A percentile compares a stretch with the other conserved stretches of the same genome.
phyloP scores from a whole-genome alignment of 2,113 vertebrate species.

The Myotis lucifugus region DNA sequence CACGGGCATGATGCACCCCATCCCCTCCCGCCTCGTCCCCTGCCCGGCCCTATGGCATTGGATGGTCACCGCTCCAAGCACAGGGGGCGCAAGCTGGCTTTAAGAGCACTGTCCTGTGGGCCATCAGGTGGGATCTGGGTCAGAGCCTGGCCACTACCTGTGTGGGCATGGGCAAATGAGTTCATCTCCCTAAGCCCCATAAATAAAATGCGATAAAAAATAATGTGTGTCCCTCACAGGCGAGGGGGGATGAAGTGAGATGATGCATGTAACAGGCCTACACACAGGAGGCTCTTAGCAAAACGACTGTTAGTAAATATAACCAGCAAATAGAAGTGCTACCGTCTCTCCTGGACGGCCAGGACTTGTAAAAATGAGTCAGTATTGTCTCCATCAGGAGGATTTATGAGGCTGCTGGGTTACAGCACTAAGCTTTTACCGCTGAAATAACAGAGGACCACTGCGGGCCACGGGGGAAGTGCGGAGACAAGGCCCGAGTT shows the following conservation, averaged over 20 bases:
- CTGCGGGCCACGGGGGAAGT: not conserved
- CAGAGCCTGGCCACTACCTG: not conserved
- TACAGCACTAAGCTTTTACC: not conserved
- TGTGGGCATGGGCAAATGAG: not conserved
- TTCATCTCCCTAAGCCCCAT: not conserved
- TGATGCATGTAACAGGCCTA: not conserved
- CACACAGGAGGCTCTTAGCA: not conserved
- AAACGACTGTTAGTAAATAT: not conserved
- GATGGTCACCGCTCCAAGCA: not conserved
- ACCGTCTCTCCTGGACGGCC: rapidly evolving
- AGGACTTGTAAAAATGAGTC: not conserved
- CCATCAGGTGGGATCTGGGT: not conserved
- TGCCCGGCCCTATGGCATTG: rapidly evolving
- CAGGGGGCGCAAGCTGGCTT: not conserved
- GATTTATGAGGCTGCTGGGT: not conserved
- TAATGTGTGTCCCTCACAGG: not conserved
- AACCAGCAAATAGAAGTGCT: not conserved
- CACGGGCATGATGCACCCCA: rapidly evolving
- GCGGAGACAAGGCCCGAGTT: not conserved
- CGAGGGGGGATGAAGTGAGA: not conserved
- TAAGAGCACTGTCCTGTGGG: rapidly evolving
- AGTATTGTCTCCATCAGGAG: not conserved
- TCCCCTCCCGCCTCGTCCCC: rapidly evolving
- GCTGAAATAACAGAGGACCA: not conserved
- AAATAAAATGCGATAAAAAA: not conserved